Base-by-base conservation (phyloP, 2,113 vertebrate genomes). In the Coturnix japonica region DNA sequence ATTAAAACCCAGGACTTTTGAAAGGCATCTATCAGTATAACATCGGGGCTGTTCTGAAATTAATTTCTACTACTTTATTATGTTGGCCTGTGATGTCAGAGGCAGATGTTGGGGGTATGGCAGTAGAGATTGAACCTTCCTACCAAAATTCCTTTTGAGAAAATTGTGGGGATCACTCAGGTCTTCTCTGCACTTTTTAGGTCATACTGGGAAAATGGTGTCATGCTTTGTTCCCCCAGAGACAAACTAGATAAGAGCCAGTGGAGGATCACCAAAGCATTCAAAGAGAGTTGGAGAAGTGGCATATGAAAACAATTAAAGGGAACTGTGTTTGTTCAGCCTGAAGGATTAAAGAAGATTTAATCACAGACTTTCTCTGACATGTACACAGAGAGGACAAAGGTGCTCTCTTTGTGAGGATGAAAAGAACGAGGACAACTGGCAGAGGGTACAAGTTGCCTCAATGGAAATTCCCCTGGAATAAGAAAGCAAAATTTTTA, bases 311-410 rank as follows among this genome's bases (percentile, higher is more conserved):
- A 25, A 39, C 16, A 61, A 73, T 28, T 12, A 47, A 39, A 41
- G 54, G 16, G 20, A 73, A 35, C 5, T 73, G 17, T 19, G n/a
- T 39, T 79, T 67, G 67, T 61, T 67, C 39, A 41, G 11, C 53
- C 53, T 73, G 16, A 57, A 39, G 39, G 16, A 5, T 60, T 0
- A 0, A 7, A 9, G 17, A 2, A 6, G 21, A 49, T 31, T 11
- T 35, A 44, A 44, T 65, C 22, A 20, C 19, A 39, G 41, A 39
- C n/a, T 77, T 65, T 35, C 20, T 15, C 9, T 54, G 46, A 14
- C n/a, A 61, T 16, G 19, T 39, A 21, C 35, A 7, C 13, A 37
- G 3, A 43, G 35, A 69, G 21, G 30, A 23, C 31, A 10, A 49
- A 56, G 26, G 17, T n/a, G 8, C 18, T 56, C 17, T 49, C 18